Conservation (phyloP, 2,888 invertebrate genomes). For the Drosophila greeni region DNA sequence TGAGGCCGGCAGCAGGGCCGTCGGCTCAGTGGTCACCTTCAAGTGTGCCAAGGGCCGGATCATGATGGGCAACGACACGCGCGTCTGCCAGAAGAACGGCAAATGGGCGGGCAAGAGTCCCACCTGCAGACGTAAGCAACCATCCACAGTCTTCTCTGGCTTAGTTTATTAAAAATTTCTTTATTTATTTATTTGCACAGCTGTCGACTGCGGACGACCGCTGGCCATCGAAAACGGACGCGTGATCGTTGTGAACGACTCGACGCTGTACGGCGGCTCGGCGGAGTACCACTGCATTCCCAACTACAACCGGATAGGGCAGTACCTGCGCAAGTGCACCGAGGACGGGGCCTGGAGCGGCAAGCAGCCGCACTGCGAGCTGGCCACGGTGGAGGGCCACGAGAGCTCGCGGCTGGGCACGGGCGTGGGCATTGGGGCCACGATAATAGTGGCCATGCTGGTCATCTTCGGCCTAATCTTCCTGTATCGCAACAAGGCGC, state of each 20-base stretch:
- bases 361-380: conserved; percentile 90
- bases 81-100: conserved; percentile 87
- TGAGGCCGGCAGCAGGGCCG: conserved; percentile 83
- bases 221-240: conserved; percentile 90
- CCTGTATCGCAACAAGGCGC: conserved; percentile 88
- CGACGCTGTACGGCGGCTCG: conserved; percentile 89
- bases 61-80: conserved; percentile 88
- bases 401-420: conserved; percentile 87
- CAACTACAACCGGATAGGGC: conserved; percentile 89
- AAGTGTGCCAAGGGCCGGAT: conserved; percentile 89
- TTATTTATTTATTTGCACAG: conserved; percentile 80
- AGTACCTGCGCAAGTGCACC: conserved; percentile 89
- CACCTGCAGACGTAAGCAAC: conserved; percentile 86
- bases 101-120: conserved; percentile 90
- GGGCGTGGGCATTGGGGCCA: conserved; percentile 90
- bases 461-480: conserved; percentile 89
- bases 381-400: conserved; percentile 84
- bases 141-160: conserved; percentile 44
- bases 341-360: conserved; percentile 93
- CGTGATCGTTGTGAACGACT: conserved; percentile 90
- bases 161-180: neutral
- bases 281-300: conserved; percentile 94
- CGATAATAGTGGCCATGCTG: conserved; percentile 88
- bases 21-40: conserved; percentile 89
- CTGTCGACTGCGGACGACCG: conserved; percentile 91